Conservation (phyloP, 2,797 vertebrate genomes). For the Strix occidentalis region DNA sequence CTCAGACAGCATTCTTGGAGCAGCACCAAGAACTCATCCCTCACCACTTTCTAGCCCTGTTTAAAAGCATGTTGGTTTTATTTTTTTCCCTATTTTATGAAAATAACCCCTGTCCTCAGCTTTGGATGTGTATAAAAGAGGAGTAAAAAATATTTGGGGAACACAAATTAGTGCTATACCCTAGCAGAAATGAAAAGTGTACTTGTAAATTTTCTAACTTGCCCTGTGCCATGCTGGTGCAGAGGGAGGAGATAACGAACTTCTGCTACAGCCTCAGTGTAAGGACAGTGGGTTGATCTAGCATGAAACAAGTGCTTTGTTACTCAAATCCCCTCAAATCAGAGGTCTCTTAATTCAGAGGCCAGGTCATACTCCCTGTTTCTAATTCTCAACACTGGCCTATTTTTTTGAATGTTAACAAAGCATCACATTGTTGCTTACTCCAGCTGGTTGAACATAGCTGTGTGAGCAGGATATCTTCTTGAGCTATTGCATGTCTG, state of each 20-base stretch:
- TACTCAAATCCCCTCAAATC: background rate
- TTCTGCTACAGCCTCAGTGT: background rate
- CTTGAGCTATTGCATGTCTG: background rate
- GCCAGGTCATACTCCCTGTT: background rate
- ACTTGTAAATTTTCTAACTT: background rate
- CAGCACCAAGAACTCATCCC: background rate
- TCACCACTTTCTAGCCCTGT: background rate
- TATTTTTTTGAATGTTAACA: background rate
- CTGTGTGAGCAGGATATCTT: background rate
- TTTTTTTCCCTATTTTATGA: background rate
- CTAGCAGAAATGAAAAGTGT: background rate
- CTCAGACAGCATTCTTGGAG: background rate
- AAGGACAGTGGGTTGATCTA: background rate
- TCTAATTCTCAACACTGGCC: background rate
- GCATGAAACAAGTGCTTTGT: background rate
- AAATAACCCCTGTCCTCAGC: background rate
- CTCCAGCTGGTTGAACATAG: background rate
- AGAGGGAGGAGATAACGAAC: background rate
- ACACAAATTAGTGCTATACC: background rate
- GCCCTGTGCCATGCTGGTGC: background rate
- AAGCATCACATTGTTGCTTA: background rate
- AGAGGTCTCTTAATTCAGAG: background rate
- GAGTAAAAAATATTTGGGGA: background rate
- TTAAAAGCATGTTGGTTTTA: background rate
- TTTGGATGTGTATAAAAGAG: background rate